Evolutionary conservation across 2,888 invertebrate genomes (phyloP).

Genomic region (Polydrusus tereticollis): DNA sequence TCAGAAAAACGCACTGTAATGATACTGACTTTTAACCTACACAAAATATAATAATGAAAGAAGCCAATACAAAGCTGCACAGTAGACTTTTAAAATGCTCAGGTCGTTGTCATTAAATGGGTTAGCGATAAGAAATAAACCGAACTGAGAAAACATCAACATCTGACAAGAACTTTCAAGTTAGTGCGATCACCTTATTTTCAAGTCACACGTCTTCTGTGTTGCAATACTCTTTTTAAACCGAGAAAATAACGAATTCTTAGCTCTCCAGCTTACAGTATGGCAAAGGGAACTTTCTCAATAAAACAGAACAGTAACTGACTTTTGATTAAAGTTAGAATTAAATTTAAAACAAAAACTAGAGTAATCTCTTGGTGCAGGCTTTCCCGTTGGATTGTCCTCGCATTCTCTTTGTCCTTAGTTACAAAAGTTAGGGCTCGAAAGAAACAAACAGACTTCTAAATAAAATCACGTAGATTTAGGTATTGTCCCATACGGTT

Average conservation of each 20-base stretch:
- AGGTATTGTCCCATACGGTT: not conserved
- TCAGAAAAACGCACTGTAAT: too few relatives aligned
- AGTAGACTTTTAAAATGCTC: too few relatives aligned
- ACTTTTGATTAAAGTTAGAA: constrained; percentile 41
- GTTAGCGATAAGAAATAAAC: not conserved
- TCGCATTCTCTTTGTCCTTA: constrained; percentile 15
- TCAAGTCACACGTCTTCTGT: not conserved
- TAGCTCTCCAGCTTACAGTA: not conserved
- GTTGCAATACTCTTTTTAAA: constrained; percentile 2
- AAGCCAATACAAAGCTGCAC: too few relatives aligned
- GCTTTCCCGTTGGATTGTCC: constrained; percentile 22
- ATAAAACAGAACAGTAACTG: constrained; percentile 23
- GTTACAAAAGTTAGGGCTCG: constrained; percentile 21
- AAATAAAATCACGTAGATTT: constrained; percentile 15
- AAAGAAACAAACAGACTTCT: constrained; percentile 5
- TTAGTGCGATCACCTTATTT: not conserved
- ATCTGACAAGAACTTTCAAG: not conserved
- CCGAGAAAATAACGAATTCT: not conserved
- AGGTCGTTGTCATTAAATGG: too few relatives aligned
- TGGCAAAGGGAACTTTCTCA: constrained; percentile 6
- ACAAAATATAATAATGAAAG: too few relatives aligned
- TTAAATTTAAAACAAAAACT: constrained; percentile 36
- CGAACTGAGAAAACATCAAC: not conserved
- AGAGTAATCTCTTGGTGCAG: constrained; percentile 14
- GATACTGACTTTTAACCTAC: too few relatives aligned